Evolutionary conservation across 2,888 invertebrate genomes (phyloP), one percentile per base, ranked within the genome.

Genomic region (Lochmaea crataegi): DNA sequence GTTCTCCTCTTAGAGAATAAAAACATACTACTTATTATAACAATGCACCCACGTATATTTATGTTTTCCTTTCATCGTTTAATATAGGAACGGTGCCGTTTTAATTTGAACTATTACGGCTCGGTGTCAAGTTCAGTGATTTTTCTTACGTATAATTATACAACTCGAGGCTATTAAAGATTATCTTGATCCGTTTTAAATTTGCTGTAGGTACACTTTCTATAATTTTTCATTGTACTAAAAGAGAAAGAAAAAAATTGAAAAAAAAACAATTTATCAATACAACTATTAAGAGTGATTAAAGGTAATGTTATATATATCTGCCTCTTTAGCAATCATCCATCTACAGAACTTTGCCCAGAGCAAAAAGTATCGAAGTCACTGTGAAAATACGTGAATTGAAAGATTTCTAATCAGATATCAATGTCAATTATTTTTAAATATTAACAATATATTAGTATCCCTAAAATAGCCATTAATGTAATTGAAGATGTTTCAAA

Each of bases 111-210:
- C 4, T 56, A 32, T 38, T 32, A 18, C 11, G 4, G 14, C 12
- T 58, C 14, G 38, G 58, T 58, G 58, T 58, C 26, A 58, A 58
- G 12, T 12, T 58, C 58, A 32, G 58, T 22, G 4, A 56, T 58
- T 58, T 58, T 58, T 58, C n/a, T 58, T 14, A 58, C 58, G 12
- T 32, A 12, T 58, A 58, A 58, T 32, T 32, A 58, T 11, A 38
- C 7, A 38, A 58, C 58, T 58, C 14, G 26, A 22, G 32, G 32
- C 58, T 58, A n/a, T 58, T 26, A 58, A 11, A 26, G 32, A 14
- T 58, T 58, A 26, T 58, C 32, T 58, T 32, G 32, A 32, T 58
- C 26, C n/a, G 26, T 58, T 58, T 58, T 32, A 58, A 53, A 18
- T 18, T 14, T n/a, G 53, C 53, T 10, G 18, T n/a, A n/a, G n/a